phyloP scores from a whole-genome alignment of 2,888 invertebrate genomes.

The Drosophila prostipennis region DNA sequence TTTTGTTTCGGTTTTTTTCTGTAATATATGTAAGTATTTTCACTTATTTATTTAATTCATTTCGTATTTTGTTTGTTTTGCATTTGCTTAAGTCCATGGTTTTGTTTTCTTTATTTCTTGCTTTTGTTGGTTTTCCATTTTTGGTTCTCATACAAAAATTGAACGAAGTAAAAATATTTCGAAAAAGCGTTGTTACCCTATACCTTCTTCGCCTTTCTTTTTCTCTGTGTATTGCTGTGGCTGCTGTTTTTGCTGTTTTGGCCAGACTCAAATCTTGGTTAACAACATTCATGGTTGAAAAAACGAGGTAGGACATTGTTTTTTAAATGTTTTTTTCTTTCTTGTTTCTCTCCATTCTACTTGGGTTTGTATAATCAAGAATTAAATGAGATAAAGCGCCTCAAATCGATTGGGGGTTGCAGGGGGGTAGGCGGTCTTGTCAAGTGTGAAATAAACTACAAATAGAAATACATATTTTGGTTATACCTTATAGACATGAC shows the following conservation, averaged over 20 bases:
- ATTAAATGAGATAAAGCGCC: slow-evolving; percentile 22
- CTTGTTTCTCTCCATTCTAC: neutral
- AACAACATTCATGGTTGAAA: slow-evolving; percentile 77
- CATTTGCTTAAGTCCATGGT: slow-evolving; percentile 67
- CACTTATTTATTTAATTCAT: slow-evolving; percentile 28
- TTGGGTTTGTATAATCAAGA: neutral
- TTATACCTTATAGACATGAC: slow-evolving; percentile 69
- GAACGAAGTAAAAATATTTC: slow-evolving; percentile 55
- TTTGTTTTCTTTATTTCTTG: slow-evolving; percentile 40
- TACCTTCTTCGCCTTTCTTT: slow-evolving; percentile 52
- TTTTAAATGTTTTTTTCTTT: slow-evolving; percentile 16
- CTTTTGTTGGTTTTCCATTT: slow-evolving; percentile 39
- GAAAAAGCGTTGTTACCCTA: slow-evolving; percentile 56
- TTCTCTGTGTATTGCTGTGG: slow-evolving; percentile 54
- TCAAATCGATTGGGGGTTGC: slow-evolving; percentile 24
- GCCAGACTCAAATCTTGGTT: slow-evolving; percentile 50
- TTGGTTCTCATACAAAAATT: slow-evolving; percentile 64
- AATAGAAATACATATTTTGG: slow-evolving; percentile 75
- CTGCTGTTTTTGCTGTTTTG: slow-evolving; percentile 25
- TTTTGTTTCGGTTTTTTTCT: slow-evolving; percentile 26
- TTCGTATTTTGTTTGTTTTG: slow-evolving; percentile 40
- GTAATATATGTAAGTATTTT: slow-evolving; percentile 25
- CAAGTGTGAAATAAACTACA: slow-evolving; percentile 62
- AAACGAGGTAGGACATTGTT: slow-evolving; percentile 84
- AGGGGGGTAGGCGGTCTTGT: slow-evolving; percentile 18